Conservation (phyloP, 2,888 invertebrate genomes). For the Cryptus armator region DNA sequence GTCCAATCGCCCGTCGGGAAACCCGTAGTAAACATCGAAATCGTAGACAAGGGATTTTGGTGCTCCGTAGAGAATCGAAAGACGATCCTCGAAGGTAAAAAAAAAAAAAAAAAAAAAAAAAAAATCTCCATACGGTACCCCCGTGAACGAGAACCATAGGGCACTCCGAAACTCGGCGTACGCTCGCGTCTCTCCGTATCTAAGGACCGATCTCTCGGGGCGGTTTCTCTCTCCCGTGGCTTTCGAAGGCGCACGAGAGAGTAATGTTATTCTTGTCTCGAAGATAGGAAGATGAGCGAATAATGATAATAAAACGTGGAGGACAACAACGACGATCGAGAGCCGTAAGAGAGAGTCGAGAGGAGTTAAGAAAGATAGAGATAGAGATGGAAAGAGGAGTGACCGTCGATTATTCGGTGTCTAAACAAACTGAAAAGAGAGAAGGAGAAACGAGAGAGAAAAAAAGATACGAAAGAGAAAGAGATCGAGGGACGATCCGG, state of each 20-base stretch:
- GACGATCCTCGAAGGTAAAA: constrained; percentile 26
- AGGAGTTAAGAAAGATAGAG: constrained; percentile 6
- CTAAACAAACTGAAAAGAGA: constrained; percentile 82
- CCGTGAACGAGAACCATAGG: constrained; percentile 41
- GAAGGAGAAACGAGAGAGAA: not conserved
- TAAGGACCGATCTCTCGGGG: constrained; percentile 66
- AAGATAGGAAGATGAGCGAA: constrained; percentile 19
- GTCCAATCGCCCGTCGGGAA: constrained; percentile 15
- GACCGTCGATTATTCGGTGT: constrained; percentile 84
- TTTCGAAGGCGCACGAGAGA: constrained; percentile 42
- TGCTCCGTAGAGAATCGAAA: constrained; percentile 21
- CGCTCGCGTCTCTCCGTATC: constrained; percentile 59
- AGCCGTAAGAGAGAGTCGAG: constrained; percentile 15
- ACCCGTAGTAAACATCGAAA: constrained; percentile 44
- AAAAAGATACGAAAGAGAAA: constrained; percentile 21
- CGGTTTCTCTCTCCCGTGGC: constrained; percentile 49
- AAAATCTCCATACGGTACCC: constrained; percentile 73
- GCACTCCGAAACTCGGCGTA: constrained; percentile 40
- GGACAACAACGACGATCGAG: constrained; percentile 41
- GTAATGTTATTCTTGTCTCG: constrained; percentile 45
- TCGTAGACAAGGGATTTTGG: constrained; percentile 37
- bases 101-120: constrained; percentile 25
- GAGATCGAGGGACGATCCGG: constrained; percentile 47
- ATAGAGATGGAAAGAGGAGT: constrained; percentile 46
- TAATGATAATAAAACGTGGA: constrained; percentile 28